Evolutionary conservation across 2,888 invertebrate genomes (phyloP).

Genomic region (Oligia latruncula): DNA sequence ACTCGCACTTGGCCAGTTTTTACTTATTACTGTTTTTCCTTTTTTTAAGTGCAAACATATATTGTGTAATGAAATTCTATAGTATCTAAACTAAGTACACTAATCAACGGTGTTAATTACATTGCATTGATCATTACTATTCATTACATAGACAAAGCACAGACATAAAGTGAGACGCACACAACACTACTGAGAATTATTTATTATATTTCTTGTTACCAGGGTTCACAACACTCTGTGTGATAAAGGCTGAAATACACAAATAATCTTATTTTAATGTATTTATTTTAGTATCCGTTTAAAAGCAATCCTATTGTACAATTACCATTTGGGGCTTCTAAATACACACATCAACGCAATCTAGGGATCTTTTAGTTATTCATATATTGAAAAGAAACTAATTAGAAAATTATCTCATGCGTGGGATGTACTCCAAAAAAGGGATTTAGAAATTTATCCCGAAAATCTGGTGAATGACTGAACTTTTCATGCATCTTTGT

Average conservation of each 20-base stretch:
- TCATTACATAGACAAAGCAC: background rate
- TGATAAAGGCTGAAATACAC: slow-evolving; percentile 39
- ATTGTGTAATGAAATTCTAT: background rate
- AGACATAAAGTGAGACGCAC: background rate
- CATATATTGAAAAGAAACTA: too few species aligned
- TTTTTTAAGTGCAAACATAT: background rate
- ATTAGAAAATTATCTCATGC: too few species aligned
- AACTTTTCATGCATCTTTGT: too few species aligned
- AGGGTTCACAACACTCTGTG: slow-evolving; percentile 8
- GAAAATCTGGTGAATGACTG: too few species aligned
- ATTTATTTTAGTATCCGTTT: background rate
- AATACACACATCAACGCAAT: too few species aligned
- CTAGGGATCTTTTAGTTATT: too few species aligned
- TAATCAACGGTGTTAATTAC: background rate
- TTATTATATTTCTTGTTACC: slow-evolving; percentile 34
- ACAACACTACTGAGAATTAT: slow-evolving; percentile 1
- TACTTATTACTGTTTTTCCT: background rate
- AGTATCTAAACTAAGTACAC: background rate
- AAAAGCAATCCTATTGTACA: background rate
- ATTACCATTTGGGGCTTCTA: background rate
- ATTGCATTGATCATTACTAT: background rate
- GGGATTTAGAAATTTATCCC: too few species aligned
- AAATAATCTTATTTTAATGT: slow-evolving; percentile 17
- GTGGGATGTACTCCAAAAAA: too few species aligned
- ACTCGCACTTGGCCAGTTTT: too few species aligned